A percentile compares a stretch with the other conserved stretches of the same genome.
phyloP scores from a whole-genome alignment of 2,888 invertebrate genomes.

The Frankliniella intonsa region DNA sequence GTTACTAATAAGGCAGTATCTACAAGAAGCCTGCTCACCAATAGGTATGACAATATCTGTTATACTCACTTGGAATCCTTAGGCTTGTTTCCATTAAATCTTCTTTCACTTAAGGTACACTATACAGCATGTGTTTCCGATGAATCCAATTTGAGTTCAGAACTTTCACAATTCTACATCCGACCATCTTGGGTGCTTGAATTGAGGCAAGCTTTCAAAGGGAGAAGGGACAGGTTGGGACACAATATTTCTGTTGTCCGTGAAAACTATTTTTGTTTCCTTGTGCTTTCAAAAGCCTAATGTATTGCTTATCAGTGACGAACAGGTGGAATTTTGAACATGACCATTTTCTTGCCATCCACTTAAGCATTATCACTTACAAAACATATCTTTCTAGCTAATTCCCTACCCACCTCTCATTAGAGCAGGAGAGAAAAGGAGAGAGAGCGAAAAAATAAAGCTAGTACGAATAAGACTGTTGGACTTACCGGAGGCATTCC shows the following conservation, averaged over 20 bases:
- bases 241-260: neutral
- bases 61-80: slow-evolving; percentile 9
- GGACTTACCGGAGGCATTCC: slow-evolving; percentile 28
- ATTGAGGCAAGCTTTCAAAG: neutral
- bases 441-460: neutral
- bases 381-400: too few species aligned
- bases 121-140: neutral
- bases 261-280: neutral
- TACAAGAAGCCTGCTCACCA: slow-evolving; percentile 16
- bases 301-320: neutral
- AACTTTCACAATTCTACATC: neutral
- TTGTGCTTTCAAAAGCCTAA: neutral
- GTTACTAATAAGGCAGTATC: neutral
- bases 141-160: neutral
- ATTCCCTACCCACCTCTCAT: too few species aligned
- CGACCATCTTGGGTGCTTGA: neutral
- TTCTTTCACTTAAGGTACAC: neutral
- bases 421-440: too few species aligned
- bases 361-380: neutral
- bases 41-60: neutral
- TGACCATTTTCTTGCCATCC: slow-evolving; percentile 12
- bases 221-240: neutral
- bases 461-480: neutral
- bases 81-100: slow-evolving; percentile 2
- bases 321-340: neutral